Base-by-base conservation (phyloP, 2,888 invertebrate genomes). In the Saturnia pavonia region DNA sequence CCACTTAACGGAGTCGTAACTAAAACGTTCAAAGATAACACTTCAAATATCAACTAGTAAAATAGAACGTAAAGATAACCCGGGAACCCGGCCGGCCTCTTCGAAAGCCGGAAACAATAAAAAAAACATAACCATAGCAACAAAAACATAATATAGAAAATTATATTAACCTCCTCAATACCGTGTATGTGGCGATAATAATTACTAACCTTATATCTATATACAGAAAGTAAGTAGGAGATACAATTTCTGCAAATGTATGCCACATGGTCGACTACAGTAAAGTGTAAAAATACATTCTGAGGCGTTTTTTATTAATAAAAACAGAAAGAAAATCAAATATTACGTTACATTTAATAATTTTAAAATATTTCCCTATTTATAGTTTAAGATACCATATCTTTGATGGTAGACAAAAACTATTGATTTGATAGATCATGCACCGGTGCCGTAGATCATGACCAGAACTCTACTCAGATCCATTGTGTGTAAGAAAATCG, bases 91-190 rank as follows among this genome's bases (percentile, higher is more conserved):
- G 70, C 43, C 71, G 48, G 70, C 75, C 57, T 70, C 72, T 73
- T 72, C 54, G 74, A 75, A 79, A 77, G 81, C 77, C 79, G 83
- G 83, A 82, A 79, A 78, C 74, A 74, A 76, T 82, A 80, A 81
- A 79, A 75, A 73, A 74, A 71, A 77, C 67, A 72, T n/a, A n/a
- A n/a, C n/a, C n/a, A n/a, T n/a, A n/a, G n/a, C n/a, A n/a, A n/a
- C n/a, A n/a, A 69, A 73, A 74, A 78, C 75, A 60, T 14, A 27
- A 63, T 16, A 27, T 11, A 16, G 40, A 9, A 63, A 40, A 16
- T 19, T 40, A 40, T 16, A 63, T 16, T 4, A 22, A 34, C 14
- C 57, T 14, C 27, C 27, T 27, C 27, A 14, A 27, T 60, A 60
- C 27, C 27, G 25, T 60, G 27, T 27, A 19, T 51, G 19, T 51